Base-by-base conservation (phyloP, 2,888 invertebrate species). In the Agrotis clavis region DNA sequence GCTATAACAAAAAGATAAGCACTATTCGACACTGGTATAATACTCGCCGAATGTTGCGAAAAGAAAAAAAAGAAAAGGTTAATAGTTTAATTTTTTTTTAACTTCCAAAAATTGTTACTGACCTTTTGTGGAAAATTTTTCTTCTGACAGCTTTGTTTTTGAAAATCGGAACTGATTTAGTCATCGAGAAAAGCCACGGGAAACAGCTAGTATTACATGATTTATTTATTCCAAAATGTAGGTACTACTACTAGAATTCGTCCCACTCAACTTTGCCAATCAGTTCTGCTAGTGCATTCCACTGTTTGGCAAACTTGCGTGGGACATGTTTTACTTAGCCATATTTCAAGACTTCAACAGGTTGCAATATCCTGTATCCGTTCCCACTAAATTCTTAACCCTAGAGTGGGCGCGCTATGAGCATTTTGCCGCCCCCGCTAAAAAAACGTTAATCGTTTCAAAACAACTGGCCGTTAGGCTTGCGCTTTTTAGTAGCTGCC, bases 191-290 rank as follows among this genome's bases (percentile, higher is more conserved):
- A 41, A 41, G 41, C 41, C 7, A 35, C 7, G 35, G 35, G 30
- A 30, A 35, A 35, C 35, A 35, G 35, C 41, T 41, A 25, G n/a
- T 50, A 50, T 30, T n/a, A 45, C 56, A 4, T 16, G 19, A 64
- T 14, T 21, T 54, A 54, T 74, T 48, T n/a, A n/a, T n/a, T n/a
- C n/a, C 30, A 4, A 57, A 75, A n/a, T n/a, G n/a, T 57, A 57
- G 21, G 5, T 5, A 66, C 2, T 19, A 57, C 21, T 45, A 16
- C n/a, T 41, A 41, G 41, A 41, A 41, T 41, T n/a, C 56, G 4
- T 57, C 76, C 72, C 76, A 76, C 72, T 57, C 72, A 67, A 21
- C 19, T 21, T 75, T 19, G 67, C 56, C 16, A 13, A 25, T n/a
- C 4, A 50, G 50, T 67, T 67, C 30, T 45, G 67, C 45, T 35